Evolutionary conservation across 2,113 vertebrate species (phyloP).

Genomic region (Perca flavescens): DNA sequence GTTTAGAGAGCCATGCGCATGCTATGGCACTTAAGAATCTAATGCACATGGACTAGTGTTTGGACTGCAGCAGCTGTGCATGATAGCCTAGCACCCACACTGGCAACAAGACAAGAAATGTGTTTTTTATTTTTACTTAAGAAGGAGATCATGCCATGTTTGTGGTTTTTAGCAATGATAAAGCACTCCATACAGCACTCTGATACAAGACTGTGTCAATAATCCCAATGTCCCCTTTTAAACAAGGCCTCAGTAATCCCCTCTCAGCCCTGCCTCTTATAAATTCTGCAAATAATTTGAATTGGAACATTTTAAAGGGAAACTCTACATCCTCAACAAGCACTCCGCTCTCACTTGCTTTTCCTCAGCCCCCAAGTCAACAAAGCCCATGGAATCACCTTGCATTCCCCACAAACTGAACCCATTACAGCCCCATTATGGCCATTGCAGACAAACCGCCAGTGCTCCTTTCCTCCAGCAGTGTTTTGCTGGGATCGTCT

Average conservation of each 20-base stretch:
- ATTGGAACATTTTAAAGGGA: not conserved
- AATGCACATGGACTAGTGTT: too few species aligned
- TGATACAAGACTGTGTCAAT: not conserved
- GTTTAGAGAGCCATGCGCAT: not conserved
- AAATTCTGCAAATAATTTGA: not conserved
- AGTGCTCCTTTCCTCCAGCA: not conserved
- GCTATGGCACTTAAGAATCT: not conserved
- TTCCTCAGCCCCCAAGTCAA: not conserved
- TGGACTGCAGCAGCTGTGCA: not conserved
- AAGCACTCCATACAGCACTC: not conserved
- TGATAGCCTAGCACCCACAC: not conserved
- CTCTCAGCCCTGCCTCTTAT: not conserved
- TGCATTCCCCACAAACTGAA: not conserved
- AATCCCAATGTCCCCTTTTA: not conserved
- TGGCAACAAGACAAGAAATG: not conserved
- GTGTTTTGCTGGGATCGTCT: slow-evolving; percentile 15
- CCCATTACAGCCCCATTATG: not conserved
- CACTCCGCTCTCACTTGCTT: too few species aligned
- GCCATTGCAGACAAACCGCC: not conserved
- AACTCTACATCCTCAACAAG: slow-evolving; percentile 14
- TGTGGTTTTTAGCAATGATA: not conserved
- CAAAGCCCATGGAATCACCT: not conserved
- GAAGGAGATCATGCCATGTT: not conserved
- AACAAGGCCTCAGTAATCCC: not conserved
- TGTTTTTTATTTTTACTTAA: not conserved